These are phyloP conservation scores for Ectemnius cavifrons DNA, from an alignment of 2,888 invertebrate species.

Conservation along the genomic window DNA sequence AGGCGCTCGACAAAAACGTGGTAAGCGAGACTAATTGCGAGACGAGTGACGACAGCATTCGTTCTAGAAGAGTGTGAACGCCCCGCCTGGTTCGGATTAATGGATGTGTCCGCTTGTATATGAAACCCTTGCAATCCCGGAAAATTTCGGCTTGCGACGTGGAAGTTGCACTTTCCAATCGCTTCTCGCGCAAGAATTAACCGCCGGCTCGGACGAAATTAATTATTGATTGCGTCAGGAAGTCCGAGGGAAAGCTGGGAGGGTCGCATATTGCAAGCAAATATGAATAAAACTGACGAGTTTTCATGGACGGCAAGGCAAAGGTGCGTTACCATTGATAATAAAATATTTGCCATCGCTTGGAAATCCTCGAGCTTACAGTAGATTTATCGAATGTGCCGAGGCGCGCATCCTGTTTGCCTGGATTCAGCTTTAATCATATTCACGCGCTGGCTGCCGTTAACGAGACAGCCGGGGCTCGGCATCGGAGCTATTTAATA, in stretches of 20 bases:
- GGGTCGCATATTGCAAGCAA: not conserved
- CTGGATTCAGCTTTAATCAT: conserved; percentile 57
- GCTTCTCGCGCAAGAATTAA: not conserved
- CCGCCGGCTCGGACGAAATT: not conserved
- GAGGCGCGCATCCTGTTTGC: conserved; percentile 24
- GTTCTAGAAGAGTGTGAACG: conserved; percentile 52
- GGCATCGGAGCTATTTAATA: conserved; percentile 55
- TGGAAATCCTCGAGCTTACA: too few species aligned
- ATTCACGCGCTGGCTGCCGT: conserved; percentile 53
- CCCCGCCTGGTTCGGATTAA: conserved; percentile 36
- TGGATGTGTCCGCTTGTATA: conserved; percentile 22
- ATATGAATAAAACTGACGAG: conserved; percentile 4
- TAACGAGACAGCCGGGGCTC: conserved; percentile 56
- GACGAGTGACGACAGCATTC: conserved; percentile 64
- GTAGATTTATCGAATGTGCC: not conserved
- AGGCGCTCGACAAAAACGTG: conserved; percentile 58
- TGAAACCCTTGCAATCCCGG: too few species aligned
- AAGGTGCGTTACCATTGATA: not conserved
- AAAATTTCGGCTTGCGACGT: not conserved
- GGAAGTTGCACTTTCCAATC: not conserved
- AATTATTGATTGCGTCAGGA: conserved; percentile 1
- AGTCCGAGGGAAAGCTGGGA: not conserved
- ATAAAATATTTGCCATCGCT: conserved; percentile 1
- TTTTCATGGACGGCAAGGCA: not conserved
- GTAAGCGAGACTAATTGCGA: conserved; percentile 65